These are phyloP conservation scores for Pelodytes ibericus DNA, from an alignment of 2,797 vertebrate genomes.

Conservation along the genomic window DNA sequence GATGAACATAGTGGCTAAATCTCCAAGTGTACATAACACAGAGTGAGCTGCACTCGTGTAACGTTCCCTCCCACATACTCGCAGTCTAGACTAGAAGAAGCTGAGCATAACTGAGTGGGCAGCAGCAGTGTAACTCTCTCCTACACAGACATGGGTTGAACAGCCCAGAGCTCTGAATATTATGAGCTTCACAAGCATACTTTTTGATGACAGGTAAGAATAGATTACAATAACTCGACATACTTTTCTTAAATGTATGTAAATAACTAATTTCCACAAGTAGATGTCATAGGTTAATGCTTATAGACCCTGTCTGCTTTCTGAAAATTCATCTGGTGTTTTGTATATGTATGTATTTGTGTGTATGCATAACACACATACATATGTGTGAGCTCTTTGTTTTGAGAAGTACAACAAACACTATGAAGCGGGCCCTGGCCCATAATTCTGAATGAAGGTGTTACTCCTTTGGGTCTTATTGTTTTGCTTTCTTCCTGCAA, in stretches of 20 bases:
- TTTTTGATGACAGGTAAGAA: conserved; percentile 26
- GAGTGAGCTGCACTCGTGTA: neutral
- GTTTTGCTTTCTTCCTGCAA: too few relatives aligned
- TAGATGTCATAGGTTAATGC: too few relatives aligned
- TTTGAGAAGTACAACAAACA: neutral
- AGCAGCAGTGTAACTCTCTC: conserved; percentile 30
- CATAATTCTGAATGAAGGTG: neutral
- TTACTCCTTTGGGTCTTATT: neutral
- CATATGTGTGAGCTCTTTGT: neutral
- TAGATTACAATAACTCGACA: neutral
- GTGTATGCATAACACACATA: neutral
- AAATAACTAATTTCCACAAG: too few relatives aligned
- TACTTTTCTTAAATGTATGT: too few relatives aligned
- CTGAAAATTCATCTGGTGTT: neutral
- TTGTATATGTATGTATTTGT: neutral
- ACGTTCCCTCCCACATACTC: conserved; percentile 25
- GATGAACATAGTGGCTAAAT: too few relatives aligned
- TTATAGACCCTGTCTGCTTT: too few relatives aligned
- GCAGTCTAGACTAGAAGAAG: conserved; percentile 26
- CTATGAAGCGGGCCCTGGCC: neutral
- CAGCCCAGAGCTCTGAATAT: conserved; percentile 5
- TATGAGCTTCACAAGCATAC: conserved; percentile 6
- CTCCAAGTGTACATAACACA: too few relatives aligned
- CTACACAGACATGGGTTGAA: conserved; percentile 43
- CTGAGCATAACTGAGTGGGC: conserved; percentile 38